Conservation (phyloP, 2,113 vertebrate genomes). For the Gymnogyps californianus region DNA sequence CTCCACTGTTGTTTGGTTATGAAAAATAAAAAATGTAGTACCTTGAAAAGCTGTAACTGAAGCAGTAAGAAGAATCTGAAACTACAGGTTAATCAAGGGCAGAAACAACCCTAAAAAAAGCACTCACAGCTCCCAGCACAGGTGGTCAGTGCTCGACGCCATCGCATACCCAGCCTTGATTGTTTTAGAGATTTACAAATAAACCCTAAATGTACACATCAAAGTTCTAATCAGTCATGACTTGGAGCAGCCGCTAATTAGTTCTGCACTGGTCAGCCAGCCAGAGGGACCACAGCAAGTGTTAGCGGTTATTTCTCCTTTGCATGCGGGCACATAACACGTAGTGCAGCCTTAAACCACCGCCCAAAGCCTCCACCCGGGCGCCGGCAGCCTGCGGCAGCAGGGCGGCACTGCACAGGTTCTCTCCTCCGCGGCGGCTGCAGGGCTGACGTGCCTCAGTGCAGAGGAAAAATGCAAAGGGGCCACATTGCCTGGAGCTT, state of each 20-base stretch:
- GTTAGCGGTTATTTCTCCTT: not conserved
- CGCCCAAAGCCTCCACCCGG: not conserved
- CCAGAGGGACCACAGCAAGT: not conserved
- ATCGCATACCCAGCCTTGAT: accelerated
- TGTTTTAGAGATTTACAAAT: not conserved
- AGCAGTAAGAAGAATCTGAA: not conserved
- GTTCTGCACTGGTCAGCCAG: not conserved
- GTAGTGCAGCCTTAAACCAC: accelerated
- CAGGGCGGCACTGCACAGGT: not conserved
- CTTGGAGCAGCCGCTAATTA: not conserved
- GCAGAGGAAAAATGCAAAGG: not conserved
- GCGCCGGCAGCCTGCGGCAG: not conserved
- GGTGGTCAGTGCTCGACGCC: not conserved
- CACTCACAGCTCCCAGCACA: not conserved
- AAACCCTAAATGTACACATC: not conserved
- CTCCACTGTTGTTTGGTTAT: not conserved
- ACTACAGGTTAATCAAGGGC: not conserved
- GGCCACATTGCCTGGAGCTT: not conserved
- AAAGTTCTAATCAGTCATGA: not conserved
- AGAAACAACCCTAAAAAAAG: not conserved
- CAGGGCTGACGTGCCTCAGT: not conserved
- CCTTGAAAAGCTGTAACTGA: not conserved
- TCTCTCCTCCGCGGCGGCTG: not conserved
- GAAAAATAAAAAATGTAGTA: not conserved
- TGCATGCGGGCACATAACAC: not conserved